Evolutionary conservation across 2,113 vertebrate genomes (phyloP), one percentile per base, ranked within the genome.

Genomic region (Crocuta crocuta): DNA sequence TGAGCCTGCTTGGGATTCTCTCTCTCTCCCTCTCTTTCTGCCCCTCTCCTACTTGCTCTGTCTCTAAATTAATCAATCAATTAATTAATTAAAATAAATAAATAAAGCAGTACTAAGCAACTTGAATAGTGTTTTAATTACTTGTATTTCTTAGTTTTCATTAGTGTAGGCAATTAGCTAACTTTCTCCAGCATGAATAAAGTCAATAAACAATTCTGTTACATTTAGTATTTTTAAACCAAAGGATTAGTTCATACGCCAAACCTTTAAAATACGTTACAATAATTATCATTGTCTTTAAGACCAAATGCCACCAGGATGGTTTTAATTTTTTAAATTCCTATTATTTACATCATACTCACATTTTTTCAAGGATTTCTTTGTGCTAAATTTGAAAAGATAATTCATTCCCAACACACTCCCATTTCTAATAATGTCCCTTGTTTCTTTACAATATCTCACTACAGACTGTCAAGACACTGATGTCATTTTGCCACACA

Each of bases 101-200:
- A 96, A 53, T 73, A 50, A 93, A 92, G 19, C 5, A 39, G 13
- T 31, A 50, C 79, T n/a, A 83, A 89, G 65, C 31, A 23, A 55
- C 16, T 28, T 82, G n/a, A 92, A 90, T 50, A 16, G 11, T 82
- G 31, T 95, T 92, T 94, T 78, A 85, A 78, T 66, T 82, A 24
- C 43, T 13, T 28, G 13, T 4, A 73, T 66, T 89, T 89, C 73
- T 96, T 92, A 79, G 12, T 39, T 86, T 35, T 83, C 23, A 70
- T 31, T 81, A 43, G 5, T 21, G 2, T 45, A 81, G 7, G 23
- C n/a, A 88, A 95, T 63, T 81, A 92, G 12, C 33, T 82, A 58
- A 15, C 2, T 45, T 87, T 78, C 89, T 83, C 19, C 10, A 89
- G 81, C 26, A 88, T 76, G 26, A 85, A 92, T 68, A 55, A 94